phyloP scores from a whole-genome alignment of 2,888 invertebrate genomes.

The Carcina quercana region DNA sequence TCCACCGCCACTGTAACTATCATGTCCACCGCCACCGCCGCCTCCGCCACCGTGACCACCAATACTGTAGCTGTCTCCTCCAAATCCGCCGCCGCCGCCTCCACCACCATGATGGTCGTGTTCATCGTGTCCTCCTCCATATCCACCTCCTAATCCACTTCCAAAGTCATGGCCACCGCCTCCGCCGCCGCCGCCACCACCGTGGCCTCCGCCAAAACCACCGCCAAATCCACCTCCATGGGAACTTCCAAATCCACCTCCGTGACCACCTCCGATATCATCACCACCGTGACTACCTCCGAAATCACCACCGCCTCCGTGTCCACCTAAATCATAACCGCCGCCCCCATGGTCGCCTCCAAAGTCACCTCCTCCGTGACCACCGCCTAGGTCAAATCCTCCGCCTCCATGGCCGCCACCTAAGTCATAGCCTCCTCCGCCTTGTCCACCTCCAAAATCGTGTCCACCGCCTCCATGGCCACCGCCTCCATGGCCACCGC shows the following conservation, averaged over 20 bases:
- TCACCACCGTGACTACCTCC: constrained; percentile 22
- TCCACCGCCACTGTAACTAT: constrained; percentile 12
- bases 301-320: constrained; percentile 19
- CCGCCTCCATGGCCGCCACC: constrained; percentile 21
- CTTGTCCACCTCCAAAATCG: constrained; percentile 18
- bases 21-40: constrained; percentile 16
- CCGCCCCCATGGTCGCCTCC: constrained; percentile 20
- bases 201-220: constrained; percentile 29
- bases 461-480: constrained; percentile 17
- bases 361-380: constrained; percentile 17
- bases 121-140: constrained; percentile 15
- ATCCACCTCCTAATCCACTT: constrained; percentile 19
- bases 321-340: constrained; percentile 24
- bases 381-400: constrained; percentile 17
- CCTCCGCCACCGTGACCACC: constrained; percentile 17
- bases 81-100: constrained; percentile 20
- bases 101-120: constrained; percentile 16
- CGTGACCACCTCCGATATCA: constrained; percentile 23
- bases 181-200: constrained; percentile 18
- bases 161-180: constrained; percentile 21
- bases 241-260: constrained; percentile 17
- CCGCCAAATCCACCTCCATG: constrained; percentile 27
- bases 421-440: constrained; percentile 18
- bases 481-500: constrained; percentile 16
- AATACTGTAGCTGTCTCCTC: constrained; percentile 23